These are phyloP conservation scores for Drosophila bocki DNA, from an alignment of 1,140 invertebrate genomes.

Conservation along the genomic window DNA sequence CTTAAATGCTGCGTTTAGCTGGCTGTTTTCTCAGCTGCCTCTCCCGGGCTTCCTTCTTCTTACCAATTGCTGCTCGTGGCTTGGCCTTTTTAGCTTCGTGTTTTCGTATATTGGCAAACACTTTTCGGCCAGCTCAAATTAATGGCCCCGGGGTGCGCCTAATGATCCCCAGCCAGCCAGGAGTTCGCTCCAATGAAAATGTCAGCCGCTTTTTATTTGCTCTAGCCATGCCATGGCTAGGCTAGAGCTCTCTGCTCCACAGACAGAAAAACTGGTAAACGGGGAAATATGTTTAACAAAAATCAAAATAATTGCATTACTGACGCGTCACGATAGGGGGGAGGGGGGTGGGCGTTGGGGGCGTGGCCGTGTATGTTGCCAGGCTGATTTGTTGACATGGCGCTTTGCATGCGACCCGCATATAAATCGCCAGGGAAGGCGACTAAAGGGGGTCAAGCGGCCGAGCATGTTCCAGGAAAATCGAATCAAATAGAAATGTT, in stretches of 20 bases:
- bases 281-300: conserved; percentile 58
- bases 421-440: conserved; percentile 59
- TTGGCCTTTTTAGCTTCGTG: conserved; percentile 24
- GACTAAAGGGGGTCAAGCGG: conserved; percentile 72
- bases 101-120: conserved; percentile 69
- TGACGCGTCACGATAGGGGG: conserved; percentile 62
- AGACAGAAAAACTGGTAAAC: conserved; percentile 6
- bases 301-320: conserved; percentile 79
- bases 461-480: conserved; percentile 50
- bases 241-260: background rate
- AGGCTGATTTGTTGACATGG: conserved; percentile 52
- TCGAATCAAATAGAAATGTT: conserved; percentile 36
- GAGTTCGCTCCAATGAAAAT: conserved; percentile 72
- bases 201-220: conserved; percentile 75
- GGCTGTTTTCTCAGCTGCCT: conserved; percentile 30
- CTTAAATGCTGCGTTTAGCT: conserved; percentile 79
- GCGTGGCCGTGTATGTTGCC: conserved; percentile 44
- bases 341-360: background rate
- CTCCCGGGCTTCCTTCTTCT: background rate
- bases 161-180: conserved; percentile 54
- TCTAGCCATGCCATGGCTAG: conserved; percentile 58
- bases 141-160: conserved; percentile 75
- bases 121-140: conserved; percentile 72
- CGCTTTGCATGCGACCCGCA: conserved; percentile 56
- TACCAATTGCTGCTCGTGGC: conserved; percentile 7